phyloP scores from a whole-genome alignment of 2,888 invertebrate species.

The Altica lythri region DNA sequence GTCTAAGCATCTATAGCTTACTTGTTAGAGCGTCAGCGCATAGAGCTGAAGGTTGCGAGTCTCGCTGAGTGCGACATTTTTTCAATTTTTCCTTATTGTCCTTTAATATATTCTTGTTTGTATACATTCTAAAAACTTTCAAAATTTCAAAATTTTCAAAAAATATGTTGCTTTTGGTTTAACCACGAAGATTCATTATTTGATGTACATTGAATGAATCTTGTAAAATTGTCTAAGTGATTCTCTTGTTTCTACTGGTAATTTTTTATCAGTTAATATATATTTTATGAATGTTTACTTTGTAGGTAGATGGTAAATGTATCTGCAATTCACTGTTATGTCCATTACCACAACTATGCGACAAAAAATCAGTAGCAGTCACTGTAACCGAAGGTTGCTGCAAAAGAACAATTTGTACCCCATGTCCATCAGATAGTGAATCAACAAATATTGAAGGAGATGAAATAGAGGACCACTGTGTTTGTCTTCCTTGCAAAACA shows the following conservation, averaged over 20 bases:
- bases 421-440: slow-evolving; percentile 51
- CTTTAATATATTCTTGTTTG: too few species aligned
- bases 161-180: too few species aligned
- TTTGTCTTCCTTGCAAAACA: slow-evolving; percentile 50
- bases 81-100: too few species aligned
- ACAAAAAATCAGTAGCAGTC: slow-evolving; percentile 46
- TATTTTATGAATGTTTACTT: too few species aligned
- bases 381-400: slow-evolving; percentile 47
- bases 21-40: too few species aligned
- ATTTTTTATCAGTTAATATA: not conserved
- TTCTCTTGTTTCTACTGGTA: not conserved
- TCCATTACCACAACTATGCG: slow-evolving; percentile 47
- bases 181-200: too few species aligned
- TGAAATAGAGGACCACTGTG: slow-evolving; percentile 49
- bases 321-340: slow-evolving; percentile 48
- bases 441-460: slow-evolving; percentile 43
- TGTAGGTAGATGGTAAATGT: slow-evolving; percentile 44
- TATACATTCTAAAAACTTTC: too few species aligned
- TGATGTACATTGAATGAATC: too few species aligned
- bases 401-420: slow-evolving; percentile 43
- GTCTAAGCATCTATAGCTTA: too few species aligned
- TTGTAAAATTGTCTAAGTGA: not conserved
- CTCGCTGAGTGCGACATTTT: too few species aligned
- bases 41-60: too few species aligned
- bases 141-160: too few species aligned